A percentile compares a stretch with the other conserved stretches of the same genome.
phyloP scores from a whole-genome alignment of 2,113 vertebrate genomes.

The Hippolais icterina region DNA sequence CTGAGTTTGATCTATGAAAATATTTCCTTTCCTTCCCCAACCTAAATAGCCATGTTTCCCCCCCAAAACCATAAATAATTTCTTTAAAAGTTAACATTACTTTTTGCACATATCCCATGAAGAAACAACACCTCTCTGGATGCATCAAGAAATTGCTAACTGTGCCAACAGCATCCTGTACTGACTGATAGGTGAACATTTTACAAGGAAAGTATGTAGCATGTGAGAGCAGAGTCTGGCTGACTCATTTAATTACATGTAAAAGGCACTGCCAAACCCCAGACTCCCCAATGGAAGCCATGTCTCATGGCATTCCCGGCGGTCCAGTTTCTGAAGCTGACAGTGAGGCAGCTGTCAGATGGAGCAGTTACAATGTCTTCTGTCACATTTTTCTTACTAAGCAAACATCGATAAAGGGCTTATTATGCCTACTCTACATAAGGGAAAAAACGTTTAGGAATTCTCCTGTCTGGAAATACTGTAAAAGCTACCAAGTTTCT shows the following conservation, averaged over 20 bases:
- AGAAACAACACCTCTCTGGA: neutral
- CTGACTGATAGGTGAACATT: neutral
- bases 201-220: neutral
- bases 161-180: rapidly evolving
- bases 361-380: neutral
- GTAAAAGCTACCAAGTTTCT: neutral
- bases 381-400: neutral
- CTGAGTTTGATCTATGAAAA: neutral
- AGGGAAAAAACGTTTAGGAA: neutral
- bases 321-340: neutral
- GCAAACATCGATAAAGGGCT: neutral
- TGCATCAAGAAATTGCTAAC: neutral
- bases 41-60: neutral
- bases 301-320: neutral
- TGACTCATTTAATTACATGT: neutral
- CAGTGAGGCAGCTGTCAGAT: neutral
- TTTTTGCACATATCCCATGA: neutral
- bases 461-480: neutral
- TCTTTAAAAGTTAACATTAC: neutral
- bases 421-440: neutral
- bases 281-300: neutral
- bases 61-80: neutral
- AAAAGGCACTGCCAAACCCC: neutral
- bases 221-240: neutral
- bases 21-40: neutral